These are phyloP conservation scores for Rhimphoctona megacephalus DNA, from an alignment of 2,888 invertebrate species.

Conservation along the genomic window DNA sequence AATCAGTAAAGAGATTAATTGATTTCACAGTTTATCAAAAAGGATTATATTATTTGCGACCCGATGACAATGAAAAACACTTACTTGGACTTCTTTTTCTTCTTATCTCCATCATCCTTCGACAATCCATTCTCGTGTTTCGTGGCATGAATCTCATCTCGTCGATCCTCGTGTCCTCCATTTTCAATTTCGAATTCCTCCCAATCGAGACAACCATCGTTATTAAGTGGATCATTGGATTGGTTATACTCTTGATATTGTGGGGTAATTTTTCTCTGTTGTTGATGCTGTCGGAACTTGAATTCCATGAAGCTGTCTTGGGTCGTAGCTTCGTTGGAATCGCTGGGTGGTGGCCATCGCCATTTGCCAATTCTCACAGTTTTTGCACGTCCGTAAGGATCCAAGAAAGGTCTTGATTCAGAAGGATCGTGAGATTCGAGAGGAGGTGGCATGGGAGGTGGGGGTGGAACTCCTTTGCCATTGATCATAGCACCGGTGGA, in stretches of 20 bases:
- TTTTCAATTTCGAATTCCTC: constrained; percentile 93
- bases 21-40: too few relatives aligned
- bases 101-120: constrained; percentile 81
- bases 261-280: constrained; percentile 90
- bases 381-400: constrained; percentile 96
- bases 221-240: constrained; percentile 77
- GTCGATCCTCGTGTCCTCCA: constrained; percentile 79
- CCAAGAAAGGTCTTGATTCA: constrained; percentile 93
- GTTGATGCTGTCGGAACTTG: constrained; percentile 92
- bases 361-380: constrained; percentile 98
- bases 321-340: constrained; percentile 88
- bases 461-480: constrained; percentile 88
- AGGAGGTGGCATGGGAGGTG: constrained; percentile 96
- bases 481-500: constrained; percentile 74
- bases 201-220: constrained; percentile 90
- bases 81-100: constrained; percentile 83
- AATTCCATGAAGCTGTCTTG: constrained; percentile 95
- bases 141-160: constrained; percentile 73
- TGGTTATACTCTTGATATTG: constrained; percentile 86
- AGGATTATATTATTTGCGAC: neutral
- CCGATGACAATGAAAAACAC: constrained; percentile 50
- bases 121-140: constrained; percentile 82
- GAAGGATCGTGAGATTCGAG: constrained; percentile 92
- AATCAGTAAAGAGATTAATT: too few relatives aligned
- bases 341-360: constrained; percentile 96